Conservation (phyloP, 2,113 vertebrate species). For the Phalacrocorax pelagicus region DNA sequence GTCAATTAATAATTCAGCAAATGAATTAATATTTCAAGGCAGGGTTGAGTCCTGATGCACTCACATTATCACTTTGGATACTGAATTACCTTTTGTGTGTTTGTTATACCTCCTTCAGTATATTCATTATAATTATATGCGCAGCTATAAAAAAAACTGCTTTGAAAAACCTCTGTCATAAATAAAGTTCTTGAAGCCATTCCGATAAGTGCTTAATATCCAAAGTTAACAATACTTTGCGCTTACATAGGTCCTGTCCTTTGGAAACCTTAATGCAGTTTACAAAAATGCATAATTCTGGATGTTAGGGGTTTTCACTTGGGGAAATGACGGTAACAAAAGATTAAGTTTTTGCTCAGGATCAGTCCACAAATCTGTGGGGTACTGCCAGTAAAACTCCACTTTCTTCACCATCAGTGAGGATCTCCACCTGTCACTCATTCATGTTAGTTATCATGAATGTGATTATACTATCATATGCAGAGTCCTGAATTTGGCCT, state of each 20-base stretch:
- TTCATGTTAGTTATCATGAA: neutral
- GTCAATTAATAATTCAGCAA: slow-evolving; percentile 61
- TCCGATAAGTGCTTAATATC: neutral
- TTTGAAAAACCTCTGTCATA: neutral
- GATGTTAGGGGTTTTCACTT: neutral
- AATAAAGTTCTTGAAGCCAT: slow-evolving; percentile 5
- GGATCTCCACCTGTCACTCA: neutral
- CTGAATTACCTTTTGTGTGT: neutral
- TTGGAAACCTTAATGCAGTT: neutral
- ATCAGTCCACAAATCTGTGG: neutral
- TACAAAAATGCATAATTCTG: neutral
- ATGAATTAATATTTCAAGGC: slow-evolving; percentile 56
- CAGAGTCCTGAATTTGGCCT: neutral
- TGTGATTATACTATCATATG: neutral
- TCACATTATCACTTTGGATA: neutral
- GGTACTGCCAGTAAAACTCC: neutral
- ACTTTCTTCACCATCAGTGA: neutral
- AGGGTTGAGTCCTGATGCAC: slow-evolving; percentile 7
- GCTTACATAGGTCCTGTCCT: neutral
- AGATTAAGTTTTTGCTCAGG: neutral
- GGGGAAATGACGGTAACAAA: neutral
- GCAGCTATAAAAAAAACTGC: neutral
- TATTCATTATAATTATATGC: neutral
- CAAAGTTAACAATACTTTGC: neutral
- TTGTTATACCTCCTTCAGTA: neutral